phyloP scores from a whole-genome alignment of 2,888 invertebrate genomes.

The Coremacera marginata region DNA sequence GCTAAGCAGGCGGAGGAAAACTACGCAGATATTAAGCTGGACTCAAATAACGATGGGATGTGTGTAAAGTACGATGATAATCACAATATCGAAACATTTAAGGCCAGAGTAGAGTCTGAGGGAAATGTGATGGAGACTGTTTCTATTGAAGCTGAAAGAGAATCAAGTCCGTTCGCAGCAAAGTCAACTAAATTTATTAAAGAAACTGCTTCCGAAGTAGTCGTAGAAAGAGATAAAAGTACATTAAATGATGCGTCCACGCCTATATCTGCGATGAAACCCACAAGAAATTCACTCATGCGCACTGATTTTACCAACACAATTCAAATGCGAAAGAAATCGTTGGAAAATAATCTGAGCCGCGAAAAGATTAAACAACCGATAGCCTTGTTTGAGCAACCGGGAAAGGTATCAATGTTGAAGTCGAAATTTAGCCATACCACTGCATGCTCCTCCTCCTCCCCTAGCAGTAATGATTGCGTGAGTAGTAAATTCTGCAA shows the following conservation, averaged over 20 bases:
- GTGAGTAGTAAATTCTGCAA: conserved; percentile 42
- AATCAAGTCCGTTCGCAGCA: too few species aligned
- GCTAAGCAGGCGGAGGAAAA: conserved; percentile 56
- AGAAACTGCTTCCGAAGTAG: neutral
- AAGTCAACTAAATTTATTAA: too few species aligned
- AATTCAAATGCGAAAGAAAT: conserved; percentile 68
- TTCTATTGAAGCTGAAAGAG: too few species aligned
- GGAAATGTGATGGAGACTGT: neutral
- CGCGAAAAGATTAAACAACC: conserved; percentile 62
- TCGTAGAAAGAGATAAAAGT: conserved; percentile 17
- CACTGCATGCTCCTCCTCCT: neutral
- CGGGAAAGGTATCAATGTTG: conserved; percentile 66
- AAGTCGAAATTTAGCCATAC: conserved; percentile 62
- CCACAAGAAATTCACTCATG: conserved; percentile 61
- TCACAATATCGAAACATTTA: conserved; percentile 35
- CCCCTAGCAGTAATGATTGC: neutral
- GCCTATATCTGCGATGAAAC: conserved; percentile 15
- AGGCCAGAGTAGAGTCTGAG: neutral
- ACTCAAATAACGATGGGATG: conserved; percentile 29
- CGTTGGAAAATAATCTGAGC: conserved; percentile 63
- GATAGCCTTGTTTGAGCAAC: conserved; percentile 55
- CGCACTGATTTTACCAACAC: conserved; percentile 69
- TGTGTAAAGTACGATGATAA: conserved; percentile 35
- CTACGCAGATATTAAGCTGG: conserved; percentile 40
- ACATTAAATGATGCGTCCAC: conserved; percentile 17